These are phyloP conservation scores for Axea sp. DNA, from an alignment of 2,888 invertebrate genomes.

Conservation along the genomic window DNA sequence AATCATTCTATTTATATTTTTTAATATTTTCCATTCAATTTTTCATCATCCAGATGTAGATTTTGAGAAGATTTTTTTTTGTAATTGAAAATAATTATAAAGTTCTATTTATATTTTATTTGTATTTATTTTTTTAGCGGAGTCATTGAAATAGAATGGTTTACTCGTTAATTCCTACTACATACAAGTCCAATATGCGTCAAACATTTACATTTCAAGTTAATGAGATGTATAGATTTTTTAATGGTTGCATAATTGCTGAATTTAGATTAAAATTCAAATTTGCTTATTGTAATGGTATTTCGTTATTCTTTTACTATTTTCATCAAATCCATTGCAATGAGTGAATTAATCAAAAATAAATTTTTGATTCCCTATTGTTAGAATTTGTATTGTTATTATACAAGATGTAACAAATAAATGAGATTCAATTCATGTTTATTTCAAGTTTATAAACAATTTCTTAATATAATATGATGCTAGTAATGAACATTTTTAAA, in stretches of 20 bases:
- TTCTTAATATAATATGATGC: neutral
- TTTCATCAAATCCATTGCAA: conserved; percentile 1
- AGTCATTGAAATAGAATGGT: conserved; percentile 1
- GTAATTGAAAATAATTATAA: too few relatives aligned
- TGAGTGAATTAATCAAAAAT: neutral
- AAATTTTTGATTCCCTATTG: neutral
- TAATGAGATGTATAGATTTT: conserved; percentile 8
- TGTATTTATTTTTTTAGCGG: neutral
- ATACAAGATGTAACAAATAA: conserved; percentile 1
- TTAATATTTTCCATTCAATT: too few relatives aligned
- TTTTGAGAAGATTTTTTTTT: too few relatives aligned
- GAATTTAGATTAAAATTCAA: neutral
- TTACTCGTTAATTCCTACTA: conserved; percentile 2
- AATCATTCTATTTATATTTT: conserved; percentile 3
- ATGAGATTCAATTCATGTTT: conserved; percentile 9
- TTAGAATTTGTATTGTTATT: conserved; percentile 4
- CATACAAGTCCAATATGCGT: too few relatives aligned
- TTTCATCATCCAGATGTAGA: too few relatives aligned
- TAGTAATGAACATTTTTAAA: too few relatives aligned
- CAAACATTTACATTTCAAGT: conserved; percentile 1
- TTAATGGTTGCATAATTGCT: neutral
- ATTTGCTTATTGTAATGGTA: conserved; percentile 1
- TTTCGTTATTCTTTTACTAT: neutral
- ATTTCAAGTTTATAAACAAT: neutral
- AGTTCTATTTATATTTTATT: neutral